Evolutionary conservation across 1,140 invertebrate genomes (phyloP).

Genomic region (Coptotermes formosanus): DNA sequence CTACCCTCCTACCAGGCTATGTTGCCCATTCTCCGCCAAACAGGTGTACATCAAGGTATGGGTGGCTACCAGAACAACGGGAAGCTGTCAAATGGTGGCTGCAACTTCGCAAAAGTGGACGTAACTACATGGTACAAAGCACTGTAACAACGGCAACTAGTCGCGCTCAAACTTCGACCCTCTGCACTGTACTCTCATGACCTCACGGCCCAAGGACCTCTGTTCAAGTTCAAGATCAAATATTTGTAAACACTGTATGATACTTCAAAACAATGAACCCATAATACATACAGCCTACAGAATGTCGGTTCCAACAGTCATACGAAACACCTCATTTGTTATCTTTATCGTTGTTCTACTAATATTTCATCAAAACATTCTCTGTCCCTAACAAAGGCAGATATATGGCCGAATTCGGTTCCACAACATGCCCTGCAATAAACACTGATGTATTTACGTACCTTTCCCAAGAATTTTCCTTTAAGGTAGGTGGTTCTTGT

Average conservation of each 20-base stretch:
- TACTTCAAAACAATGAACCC: background rate
- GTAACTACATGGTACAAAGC: background rate
- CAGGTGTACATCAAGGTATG: conserved; percentile 9
- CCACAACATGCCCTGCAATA: too few relatives aligned
- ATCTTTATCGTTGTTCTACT: too few relatives aligned
- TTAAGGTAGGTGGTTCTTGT: conserved; percentile 55
- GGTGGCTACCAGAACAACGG: background rate
- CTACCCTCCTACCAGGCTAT: conserved; percentile 29
- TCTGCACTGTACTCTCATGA: background rate
- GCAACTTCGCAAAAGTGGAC: conserved; percentile 35
- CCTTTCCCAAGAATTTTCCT: conserved; percentile 58
- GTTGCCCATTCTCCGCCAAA: conserved; percentile 37
- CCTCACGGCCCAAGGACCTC: background rate
- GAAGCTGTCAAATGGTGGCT: conserved; percentile 18
- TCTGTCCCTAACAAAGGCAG: too few relatives aligned
- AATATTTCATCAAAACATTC: too few relatives aligned
- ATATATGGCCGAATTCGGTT: too few relatives aligned
- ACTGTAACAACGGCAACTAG: background rate
- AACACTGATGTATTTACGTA: conserved; percentile 38
- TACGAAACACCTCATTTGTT: too few relatives aligned
- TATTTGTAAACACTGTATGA: background rate
- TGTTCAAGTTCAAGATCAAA: background rate
- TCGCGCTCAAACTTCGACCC: background rate
- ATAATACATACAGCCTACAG: too few relatives aligned
- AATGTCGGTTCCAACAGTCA: too few relatives aligned